Conservation (phyloP, 2,113 vertebrate species). For the Crotalus tigris region DNA sequence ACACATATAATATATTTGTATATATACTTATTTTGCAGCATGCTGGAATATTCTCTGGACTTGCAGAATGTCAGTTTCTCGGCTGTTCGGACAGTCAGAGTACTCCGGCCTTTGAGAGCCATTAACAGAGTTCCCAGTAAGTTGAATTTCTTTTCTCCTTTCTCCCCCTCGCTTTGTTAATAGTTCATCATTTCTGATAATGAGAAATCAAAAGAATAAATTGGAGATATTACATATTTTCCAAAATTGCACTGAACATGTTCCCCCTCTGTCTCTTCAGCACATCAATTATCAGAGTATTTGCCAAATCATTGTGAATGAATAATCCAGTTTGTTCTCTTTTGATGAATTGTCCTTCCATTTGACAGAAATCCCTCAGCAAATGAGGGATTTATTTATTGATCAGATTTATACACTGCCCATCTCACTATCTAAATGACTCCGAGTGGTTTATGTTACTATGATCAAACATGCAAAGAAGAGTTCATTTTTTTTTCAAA, state of each 20-base stretch:
- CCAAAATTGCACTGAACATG: accelerated
- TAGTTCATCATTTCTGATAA: not conserved
- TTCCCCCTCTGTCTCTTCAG: not conserved
- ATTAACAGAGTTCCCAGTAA: slow-evolving; percentile 97
- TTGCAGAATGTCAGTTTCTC: slow-evolving; percentile 97
- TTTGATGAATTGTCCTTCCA: slow-evolving; percentile 19
- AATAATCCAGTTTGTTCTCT: not conserved
- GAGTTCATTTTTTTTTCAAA: not conserved
- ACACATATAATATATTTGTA: slow-evolving; percentile 30
- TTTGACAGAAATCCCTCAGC: not conserved
- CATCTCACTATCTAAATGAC: not conserved
- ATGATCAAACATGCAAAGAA: not conserved
- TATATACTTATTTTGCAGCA: slow-evolving; percentile 72
- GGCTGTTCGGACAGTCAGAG: slow-evolving; percentile 92
- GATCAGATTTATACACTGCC: not conserved
- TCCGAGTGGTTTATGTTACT: not conserved
- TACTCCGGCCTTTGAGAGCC: slow-evolving; percentile 93
- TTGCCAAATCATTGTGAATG: slow-evolving; percentile 1
- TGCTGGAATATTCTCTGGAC: slow-evolving; percentile 98
- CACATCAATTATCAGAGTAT: not conserved
- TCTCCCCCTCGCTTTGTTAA: not conserved
- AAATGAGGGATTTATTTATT: slow-evolving; percentile 3
- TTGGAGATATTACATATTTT: not conserved
- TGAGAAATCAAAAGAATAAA: not conserved
- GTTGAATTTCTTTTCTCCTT: slow-evolving; percentile 48